These are phyloP conservation scores for Pangasius macronema DNA, from an alignment of 2,797 vertebrate species.

Conservation along the genomic window DNA sequence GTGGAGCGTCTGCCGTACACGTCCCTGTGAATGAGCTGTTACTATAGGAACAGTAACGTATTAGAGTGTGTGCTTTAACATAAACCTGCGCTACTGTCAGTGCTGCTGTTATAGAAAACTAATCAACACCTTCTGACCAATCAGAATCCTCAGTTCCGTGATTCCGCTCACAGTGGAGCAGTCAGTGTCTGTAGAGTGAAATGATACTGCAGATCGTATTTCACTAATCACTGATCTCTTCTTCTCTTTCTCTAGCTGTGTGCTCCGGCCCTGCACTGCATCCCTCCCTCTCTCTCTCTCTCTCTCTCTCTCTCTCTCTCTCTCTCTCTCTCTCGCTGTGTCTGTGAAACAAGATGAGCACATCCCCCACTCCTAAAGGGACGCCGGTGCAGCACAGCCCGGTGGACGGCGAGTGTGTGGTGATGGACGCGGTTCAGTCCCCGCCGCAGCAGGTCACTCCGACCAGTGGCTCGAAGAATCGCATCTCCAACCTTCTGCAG, in stretches of 20 bases:
- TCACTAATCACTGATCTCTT: constrained; percentile 8
- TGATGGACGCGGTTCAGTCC: constrained; percentile 74
- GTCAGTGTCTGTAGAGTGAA: not conserved
- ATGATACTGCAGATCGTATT: not conserved
- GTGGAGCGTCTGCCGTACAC: too few species aligned
- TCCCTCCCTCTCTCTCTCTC: constrained; percentile 27
- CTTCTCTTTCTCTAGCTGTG: constrained; percentile 14
- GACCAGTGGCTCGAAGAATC: constrained; percentile 84
- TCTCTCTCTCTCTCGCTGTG: constrained; percentile 37
- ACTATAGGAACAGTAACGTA: too few species aligned
- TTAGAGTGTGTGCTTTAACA: too few species aligned
- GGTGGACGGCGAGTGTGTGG: constrained; percentile 77
- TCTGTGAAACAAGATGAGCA: constrained; percentile 79
- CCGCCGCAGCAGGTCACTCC: constrained; percentile 76
- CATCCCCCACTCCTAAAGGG: constrained; percentile 74
- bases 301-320: constrained; percentile 35
- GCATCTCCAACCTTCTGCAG: constrained; percentile 89
- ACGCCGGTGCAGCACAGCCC: constrained; percentile 80
- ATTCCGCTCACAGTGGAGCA: constrained; percentile 3
- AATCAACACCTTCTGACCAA: not conserved
- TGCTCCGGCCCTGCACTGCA: not conserved
- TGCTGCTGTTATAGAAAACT: not conserved
- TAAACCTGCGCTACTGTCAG: too few species aligned
- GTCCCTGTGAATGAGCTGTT: too few species aligned
- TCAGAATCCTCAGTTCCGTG: not conserved